Evolutionary conservation across 2,113 vertebrate species (phyloP).

Genomic region (Dipodomys stephensi): DNA sequence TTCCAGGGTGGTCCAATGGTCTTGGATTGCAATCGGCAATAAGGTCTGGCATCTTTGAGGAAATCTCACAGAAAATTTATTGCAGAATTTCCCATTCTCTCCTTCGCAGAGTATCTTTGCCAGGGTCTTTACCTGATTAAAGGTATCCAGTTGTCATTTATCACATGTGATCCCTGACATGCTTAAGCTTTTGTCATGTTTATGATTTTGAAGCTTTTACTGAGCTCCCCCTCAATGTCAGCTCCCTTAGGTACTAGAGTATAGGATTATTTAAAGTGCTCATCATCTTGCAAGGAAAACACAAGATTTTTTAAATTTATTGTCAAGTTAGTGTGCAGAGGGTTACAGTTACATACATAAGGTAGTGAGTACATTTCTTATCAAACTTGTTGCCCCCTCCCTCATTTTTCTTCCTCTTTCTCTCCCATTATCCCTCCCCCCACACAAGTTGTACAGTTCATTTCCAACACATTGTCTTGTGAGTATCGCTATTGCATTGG

Average conservation of each 20-base stretch:
- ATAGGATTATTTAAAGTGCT: background rate
- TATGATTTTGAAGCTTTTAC: background rate
- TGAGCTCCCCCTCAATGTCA: background rate
- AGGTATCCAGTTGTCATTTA: background rate
- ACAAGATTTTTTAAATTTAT: too few relatives aligned
- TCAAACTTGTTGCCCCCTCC: too few relatives aligned
- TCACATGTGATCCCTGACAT: background rate
- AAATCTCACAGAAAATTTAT: slow-evolving; percentile 44
- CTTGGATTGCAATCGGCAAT: slow-evolving; percentile 42
- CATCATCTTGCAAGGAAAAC: too few relatives aligned
- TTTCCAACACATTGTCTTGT: too few relatives aligned
- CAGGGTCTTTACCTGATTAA: background rate
- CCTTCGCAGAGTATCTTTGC: background rate
- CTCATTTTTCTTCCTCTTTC: too few relatives aligned
- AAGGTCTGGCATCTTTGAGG: slow-evolving; percentile 44
- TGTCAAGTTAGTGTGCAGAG: too few relatives aligned
- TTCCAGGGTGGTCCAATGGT: slow-evolving; percentile 74
- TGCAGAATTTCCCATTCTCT: slow-evolving; percentile 49
- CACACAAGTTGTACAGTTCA: too few relatives aligned
- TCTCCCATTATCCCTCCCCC: too few relatives aligned
- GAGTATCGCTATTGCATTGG: too few relatives aligned
- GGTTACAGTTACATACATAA: too few relatives aligned
- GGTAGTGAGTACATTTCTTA: too few relatives aligned
- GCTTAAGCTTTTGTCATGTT: background rate
- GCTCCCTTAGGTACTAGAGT: background rate